phyloP scores from a whole-genome alignment of 2,113 vertebrate species.

The Smithornis capensis region DNA sequence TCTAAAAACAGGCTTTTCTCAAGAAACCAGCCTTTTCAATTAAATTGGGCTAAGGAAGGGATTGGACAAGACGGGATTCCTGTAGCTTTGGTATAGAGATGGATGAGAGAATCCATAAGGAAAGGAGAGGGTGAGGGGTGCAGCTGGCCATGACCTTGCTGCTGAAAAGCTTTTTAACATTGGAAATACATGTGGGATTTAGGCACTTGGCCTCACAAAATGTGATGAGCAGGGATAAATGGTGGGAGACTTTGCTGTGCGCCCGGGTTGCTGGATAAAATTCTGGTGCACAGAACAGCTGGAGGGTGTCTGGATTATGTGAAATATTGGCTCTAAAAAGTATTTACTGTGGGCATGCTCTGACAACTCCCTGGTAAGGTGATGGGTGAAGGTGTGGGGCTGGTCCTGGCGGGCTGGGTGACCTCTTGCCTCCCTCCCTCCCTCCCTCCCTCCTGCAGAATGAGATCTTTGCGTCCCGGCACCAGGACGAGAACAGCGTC shows the following conservation, averaged over 20 bases:
- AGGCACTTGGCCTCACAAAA: not conserved
- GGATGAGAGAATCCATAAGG: not conserved
- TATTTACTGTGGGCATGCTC: rapidly evolving
- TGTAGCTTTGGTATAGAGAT: not conserved
- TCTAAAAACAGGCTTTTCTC: not conserved
- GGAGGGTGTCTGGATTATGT: not conserved
- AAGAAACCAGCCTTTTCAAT: not conserved
- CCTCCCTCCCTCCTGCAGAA: conserved; percentile 79
- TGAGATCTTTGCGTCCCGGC: conserved; percentile 95
- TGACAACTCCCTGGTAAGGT: not conserved
- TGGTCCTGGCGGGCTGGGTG: not conserved
- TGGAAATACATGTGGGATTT: not conserved
- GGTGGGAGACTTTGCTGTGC: not conserved
- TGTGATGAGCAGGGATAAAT: not conserved
- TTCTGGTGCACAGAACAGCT: rapidly evolving
- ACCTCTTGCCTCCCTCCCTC: not conserved
- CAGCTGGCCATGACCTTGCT: not conserved
- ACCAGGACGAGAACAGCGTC: conserved; percentile 98
- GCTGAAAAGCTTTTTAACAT: not conserved
- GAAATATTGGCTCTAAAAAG: not conserved
- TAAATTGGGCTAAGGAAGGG: not conserved
- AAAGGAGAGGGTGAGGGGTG: not conserved
- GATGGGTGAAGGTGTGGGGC: not conserved
- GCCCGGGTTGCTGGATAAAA: not conserved
- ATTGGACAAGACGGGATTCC: not conserved